Evolutionary conservation across 2,888 invertebrate genomes (phyloP).

Genomic region (Lacanobia oleracea): DNA sequence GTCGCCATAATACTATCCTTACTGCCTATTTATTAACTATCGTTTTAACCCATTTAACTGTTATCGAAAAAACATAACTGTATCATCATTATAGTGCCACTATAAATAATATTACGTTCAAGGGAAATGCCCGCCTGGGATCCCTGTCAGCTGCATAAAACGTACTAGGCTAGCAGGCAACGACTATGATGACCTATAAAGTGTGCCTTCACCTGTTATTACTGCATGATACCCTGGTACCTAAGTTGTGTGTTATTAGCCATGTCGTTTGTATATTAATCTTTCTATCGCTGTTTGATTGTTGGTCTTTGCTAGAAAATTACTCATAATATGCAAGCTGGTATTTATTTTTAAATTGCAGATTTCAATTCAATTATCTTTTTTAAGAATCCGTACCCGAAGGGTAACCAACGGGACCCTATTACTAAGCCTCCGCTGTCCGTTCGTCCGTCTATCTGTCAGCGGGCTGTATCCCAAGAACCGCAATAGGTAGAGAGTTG

Average conservation of each 20-base stretch:
- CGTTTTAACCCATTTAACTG: neutral
- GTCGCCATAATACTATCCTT: neutral
- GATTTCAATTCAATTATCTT: too few relatives aligned
- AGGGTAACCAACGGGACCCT: too few relatives aligned
- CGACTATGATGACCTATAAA: slow-evolving; percentile 15
- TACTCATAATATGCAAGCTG: neutral
- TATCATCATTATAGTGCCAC: neutral
- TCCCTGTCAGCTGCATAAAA: slow-evolving; percentile 25
- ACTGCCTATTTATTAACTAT: neutral
- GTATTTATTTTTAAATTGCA: neutral
- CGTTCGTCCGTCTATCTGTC: too few relatives aligned
- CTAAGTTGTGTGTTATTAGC: neutral
- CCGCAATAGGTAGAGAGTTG: too few relatives aligned
- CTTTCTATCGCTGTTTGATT: neutral
- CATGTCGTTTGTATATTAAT: neutral
- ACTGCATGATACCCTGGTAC: slow-evolving; percentile 3
- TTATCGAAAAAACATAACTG: neutral
- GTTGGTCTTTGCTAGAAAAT: neutral
- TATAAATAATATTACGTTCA: neutral
- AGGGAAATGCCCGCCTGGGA: slow-evolving; percentile 22
- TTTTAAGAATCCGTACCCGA: too few relatives aligned
- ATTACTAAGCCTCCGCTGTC: too few relatives aligned
- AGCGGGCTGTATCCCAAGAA: too few relatives aligned
- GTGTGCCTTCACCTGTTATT: neutral
- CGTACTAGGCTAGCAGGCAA: neutral